Evolutionary conservation across 1,140 invertebrate genomes (phyloP).

Genomic region (Bradysia coprophila): DNA sequence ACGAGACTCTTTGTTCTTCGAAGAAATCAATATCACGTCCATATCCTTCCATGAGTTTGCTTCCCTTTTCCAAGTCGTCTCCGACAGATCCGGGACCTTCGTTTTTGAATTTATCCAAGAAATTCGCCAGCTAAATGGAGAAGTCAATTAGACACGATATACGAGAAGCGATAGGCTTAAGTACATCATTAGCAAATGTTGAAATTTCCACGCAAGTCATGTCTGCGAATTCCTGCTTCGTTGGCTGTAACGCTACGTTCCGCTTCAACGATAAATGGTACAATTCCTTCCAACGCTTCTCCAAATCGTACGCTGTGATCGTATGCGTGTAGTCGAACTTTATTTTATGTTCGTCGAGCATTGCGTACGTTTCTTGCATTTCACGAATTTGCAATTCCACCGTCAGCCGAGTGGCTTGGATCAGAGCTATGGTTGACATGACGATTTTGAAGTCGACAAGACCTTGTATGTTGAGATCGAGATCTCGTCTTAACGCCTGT

Average conservation of each 20-base stretch:
- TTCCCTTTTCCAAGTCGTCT: conserved; percentile 51
- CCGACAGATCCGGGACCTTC: conserved; percentile 62
- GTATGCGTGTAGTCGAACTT: conserved; percentile 23
- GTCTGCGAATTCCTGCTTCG: conserved; percentile 60
- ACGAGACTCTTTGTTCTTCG: conserved; percentile 41
- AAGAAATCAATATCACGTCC: conserved; percentile 41
- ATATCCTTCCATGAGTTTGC: conserved; percentile 50
- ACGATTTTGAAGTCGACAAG: conserved; percentile 69
- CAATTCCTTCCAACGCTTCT: conserved; percentile 45
- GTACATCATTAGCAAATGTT: conserved; percentile 41
- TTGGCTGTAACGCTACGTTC: conserved; percentile 43
- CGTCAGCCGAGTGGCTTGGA: conserved; percentile 51
- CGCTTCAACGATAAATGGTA: conserved; percentile 46
- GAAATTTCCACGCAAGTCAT: conserved; percentile 51
- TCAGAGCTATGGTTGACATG: conserved; percentile 56
- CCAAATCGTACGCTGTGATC: conserved; percentile 34
- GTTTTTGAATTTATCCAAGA: conserved; percentile 48
- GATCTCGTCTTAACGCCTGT: conserved; percentile 32
- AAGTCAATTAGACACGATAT: neutral
- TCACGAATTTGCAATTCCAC: conserved; percentile 53
- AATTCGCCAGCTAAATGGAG: conserved; percentile 29
- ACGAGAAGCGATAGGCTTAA: conserved; percentile 8
- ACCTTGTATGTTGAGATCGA: conserved; percentile 50
- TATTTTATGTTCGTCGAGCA: conserved; percentile 32
- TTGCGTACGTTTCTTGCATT: conserved; percentile 40